These are phyloP conservation scores for Macaca mulatta DNA, from an alignment of 2,113 vertebrate species.

Conservation along the genomic window DNA sequence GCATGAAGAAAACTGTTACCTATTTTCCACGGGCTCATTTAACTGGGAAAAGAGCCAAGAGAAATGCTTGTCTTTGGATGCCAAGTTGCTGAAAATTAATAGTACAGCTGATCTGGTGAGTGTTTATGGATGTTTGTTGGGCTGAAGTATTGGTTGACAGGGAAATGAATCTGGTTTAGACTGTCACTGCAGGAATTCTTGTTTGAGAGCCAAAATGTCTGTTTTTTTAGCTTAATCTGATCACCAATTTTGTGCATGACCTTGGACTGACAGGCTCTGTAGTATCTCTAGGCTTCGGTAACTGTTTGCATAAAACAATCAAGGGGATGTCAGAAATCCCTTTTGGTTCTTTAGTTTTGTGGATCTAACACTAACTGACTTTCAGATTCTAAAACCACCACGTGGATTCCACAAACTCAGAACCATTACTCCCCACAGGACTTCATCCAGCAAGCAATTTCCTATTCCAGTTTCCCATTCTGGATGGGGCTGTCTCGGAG, in stretches of 20 bases:
- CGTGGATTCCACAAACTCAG: neutral
- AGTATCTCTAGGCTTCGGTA: neutral
- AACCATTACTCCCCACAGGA: slow-evolving; percentile 59
- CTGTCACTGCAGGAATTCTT: neutral
- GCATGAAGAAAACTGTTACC: slow-evolving; percentile 76
- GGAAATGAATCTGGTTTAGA: neutral
- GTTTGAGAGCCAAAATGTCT: neutral
- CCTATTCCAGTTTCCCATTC: slow-evolving; percentile 66
- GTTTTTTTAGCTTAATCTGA: neutral
- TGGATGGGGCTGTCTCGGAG: slow-evolving; percentile 73
- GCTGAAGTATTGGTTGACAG: neutral
- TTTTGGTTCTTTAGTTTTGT: neutral
- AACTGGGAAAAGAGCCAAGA: slow-evolving; percentile 75
- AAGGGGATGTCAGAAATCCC: neutral
- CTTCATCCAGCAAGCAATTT: slow-evolving; percentile 47
- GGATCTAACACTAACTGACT: neutral
- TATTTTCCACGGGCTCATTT: slow-evolving; percentile 63
- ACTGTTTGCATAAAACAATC: neutral
- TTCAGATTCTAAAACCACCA: neutral
- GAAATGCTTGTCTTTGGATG: slow-evolving; percentile 68
- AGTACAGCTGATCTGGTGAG: slow-evolving; percentile 78
- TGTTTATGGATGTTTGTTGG: neutral
- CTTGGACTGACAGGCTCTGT: neutral
- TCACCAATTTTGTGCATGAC: neutral
- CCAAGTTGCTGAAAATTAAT: slow-evolving; percentile 77